Evolutionary conservation across 1,140 invertebrate species (phyloP).

Genomic region (Drosophila nannoptera): DNA sequence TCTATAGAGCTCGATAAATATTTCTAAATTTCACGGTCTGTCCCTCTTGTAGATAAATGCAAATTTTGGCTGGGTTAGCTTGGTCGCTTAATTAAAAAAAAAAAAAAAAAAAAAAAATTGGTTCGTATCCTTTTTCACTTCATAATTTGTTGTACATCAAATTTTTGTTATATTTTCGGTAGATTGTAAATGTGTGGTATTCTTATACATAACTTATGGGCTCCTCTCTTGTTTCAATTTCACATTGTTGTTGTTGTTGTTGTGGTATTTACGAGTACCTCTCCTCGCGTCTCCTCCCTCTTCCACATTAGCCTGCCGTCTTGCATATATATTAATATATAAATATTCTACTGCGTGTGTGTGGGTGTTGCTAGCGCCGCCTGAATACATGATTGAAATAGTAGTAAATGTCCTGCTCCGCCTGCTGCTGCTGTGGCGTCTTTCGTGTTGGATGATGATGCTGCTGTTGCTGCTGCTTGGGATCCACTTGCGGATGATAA

Average conservation of each 20-base stretch:
- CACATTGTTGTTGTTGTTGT: conserved; percentile 23
- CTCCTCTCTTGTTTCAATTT: conserved; percentile 36
- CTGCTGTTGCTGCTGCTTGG: conserved; percentile 58
- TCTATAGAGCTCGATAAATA: conserved; percentile 72
- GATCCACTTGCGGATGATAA: conserved; percentile 70
- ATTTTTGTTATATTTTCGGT: conserved; percentile 4
- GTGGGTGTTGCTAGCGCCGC: conserved; percentile 45
- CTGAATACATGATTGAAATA: conserved; percentile 76
- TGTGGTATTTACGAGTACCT: not conserved
- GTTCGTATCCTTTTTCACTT: conserved; percentile 7
- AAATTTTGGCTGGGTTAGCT: conserved; percentile 70
- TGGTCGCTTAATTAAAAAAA: conserved; percentile 47
- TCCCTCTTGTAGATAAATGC: conserved; percentile 67
- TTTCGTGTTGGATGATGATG: conserved; percentile 60
- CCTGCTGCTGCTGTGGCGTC: conserved; percentile 70
- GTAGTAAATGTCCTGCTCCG: conserved; percentile 74
- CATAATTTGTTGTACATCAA: conserved; percentile 7
- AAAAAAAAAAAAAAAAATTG: not conserved
- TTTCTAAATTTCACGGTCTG: conserved; percentile 55
- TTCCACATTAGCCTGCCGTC: conserved; percentile 54
- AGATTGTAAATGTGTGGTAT: conserved; percentile 13
- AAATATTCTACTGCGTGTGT: conserved; percentile 35
- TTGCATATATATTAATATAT: conserved; percentile 38
- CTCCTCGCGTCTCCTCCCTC: conserved; percentile 9
- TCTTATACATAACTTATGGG: conserved; percentile 26